Evolutionary conservation across 1,140 invertebrate genomes (phyloP).

Genomic region (Drosophila willistoni): DNA sequence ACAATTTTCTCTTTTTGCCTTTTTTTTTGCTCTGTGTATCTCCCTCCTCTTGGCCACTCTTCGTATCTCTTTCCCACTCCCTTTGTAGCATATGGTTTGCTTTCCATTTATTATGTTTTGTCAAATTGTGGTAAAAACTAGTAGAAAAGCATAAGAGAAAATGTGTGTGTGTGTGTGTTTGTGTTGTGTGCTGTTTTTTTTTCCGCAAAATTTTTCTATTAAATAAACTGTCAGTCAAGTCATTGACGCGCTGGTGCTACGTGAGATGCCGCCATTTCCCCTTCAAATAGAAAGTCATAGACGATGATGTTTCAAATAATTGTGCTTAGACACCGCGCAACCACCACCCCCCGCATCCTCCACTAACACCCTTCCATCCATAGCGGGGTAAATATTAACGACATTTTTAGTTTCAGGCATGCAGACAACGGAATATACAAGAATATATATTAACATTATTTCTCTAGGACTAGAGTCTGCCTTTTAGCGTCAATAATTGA

Average conservation of each 20-base stretch:
- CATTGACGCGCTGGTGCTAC: slow-evolving; percentile 51
- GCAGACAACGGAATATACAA: slow-evolving; percentile 35
- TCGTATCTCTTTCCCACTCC: neutral
- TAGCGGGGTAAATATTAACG: slow-evolving; percentile 39
- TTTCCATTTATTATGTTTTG: slow-evolving; percentile 48
- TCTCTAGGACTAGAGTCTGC: neutral
- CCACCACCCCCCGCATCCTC: neutral
- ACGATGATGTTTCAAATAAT: slow-evolving; percentile 68
- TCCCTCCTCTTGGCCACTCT: neutral
- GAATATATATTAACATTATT: slow-evolving; percentile 41
- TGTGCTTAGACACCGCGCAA: slow-evolving; percentile 24
- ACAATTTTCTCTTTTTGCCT: slow-evolving; percentile 1
- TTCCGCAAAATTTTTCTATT: slow-evolving; percentile 62
- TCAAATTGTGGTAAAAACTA: slow-evolving; percentile 67
- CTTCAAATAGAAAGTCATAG: slow-evolving; percentile 58
- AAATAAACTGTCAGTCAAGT: slow-evolving; percentile 76
- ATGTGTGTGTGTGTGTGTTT: neutral
- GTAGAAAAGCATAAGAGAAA: slow-evolving; percentile 47
- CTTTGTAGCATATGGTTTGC: slow-evolving; percentile 36
- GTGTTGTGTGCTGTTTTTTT: neutral
- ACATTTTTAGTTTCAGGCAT: slow-evolving; percentile 49
- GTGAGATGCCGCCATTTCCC: slow-evolving; percentile 22
- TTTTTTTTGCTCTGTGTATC: neutral
- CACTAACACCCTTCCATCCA: neutral
- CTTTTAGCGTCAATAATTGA: slow-evolving; percentile 57